Evolutionary conservation across 2,113 vertebrate genomes (phyloP).

Genomic region (Bubo bubo): DNA sequence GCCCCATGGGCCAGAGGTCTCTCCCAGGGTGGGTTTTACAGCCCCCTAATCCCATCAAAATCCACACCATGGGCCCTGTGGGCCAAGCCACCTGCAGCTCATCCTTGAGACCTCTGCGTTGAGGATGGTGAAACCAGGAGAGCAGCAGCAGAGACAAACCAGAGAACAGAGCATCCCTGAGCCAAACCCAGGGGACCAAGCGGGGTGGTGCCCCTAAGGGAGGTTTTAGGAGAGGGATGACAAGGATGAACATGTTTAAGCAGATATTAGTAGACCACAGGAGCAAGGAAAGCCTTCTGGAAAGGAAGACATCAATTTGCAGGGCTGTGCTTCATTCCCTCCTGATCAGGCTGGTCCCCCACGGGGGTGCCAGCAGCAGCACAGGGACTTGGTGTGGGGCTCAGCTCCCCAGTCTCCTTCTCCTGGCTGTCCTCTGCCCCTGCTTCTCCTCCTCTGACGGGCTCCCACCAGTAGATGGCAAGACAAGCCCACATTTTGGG

Average conservation of each 20-base stretch:
- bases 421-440: not conserved
- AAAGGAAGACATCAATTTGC: not conserved
- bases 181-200: not conserved
- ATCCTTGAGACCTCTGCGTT: not conserved
- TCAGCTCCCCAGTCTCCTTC: not conserved
- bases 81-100: not conserved
- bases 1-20: accelerated
- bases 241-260: accelerated
- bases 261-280: too few relatives aligned
- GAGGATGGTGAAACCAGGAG: not conserved
- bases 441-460: not conserved
- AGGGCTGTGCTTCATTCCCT: not conserved
- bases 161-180: not conserved
- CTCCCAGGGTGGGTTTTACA: not conserved
- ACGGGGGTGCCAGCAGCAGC: accelerated
- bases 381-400: not conserved
- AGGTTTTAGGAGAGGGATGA: not conserved
- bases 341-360: too few relatives aligned
- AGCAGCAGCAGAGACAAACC: not conserved
- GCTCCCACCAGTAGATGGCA: constrained; percentile 51
- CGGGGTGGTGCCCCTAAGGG: not conserved
- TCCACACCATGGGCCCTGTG: accelerated
- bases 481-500: not conserved
- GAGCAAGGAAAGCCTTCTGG: not conserved
- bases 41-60: not conserved